Evolutionary conservation across 2,797 vertebrate genomes (phyloP).

Genomic region (Leuciscus waleckii): DNA sequence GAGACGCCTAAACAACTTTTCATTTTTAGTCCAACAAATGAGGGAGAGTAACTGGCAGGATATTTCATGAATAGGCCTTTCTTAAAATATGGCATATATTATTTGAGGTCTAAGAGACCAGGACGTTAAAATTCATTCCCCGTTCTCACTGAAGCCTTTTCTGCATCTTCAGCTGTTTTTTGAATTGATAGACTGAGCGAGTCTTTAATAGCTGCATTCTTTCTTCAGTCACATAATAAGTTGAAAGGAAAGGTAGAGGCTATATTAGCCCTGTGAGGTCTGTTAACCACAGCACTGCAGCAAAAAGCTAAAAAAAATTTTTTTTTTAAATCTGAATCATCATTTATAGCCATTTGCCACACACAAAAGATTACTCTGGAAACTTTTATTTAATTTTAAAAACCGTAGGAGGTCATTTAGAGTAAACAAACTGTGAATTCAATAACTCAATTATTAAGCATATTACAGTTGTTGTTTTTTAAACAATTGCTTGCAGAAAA

Average conservation of each 20-base stretch:
- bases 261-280: slow-evolving; percentile 33
- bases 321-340: slow-evolving; percentile 21
- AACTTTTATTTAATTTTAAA: slow-evolving; percentile 24
- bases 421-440: not conserved
- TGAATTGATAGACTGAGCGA: slow-evolving; percentile 35
- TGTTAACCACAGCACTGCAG: slow-evolving; percentile 23
- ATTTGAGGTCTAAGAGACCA: slow-evolving; percentile 13
- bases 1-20: not conserved
- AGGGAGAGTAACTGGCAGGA: slow-evolving; percentile 24
- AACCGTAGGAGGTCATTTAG: not conserved
- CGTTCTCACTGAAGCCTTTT: slow-evolving; percentile 35
- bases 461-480: too few relatives aligned
- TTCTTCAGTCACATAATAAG: slow-evolving; percentile 42
- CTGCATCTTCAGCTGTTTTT: slow-evolving; percentile 55
- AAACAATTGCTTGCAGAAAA: too few relatives aligned
- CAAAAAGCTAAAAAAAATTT: not conserved
- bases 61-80: slow-evolving; percentile 43
- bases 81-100: slow-evolving; percentile 39
- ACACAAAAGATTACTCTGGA: slow-evolving; percentile 10
- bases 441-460: not conserved
- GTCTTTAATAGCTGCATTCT: slow-evolving; percentile 38
- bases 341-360: slow-evolving; percentile 17
- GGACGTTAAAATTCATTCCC: slow-evolving; percentile 47
- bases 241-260: slow-evolving; percentile 23
- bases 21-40: not conserved